These are phyloP conservation scores for Oegoconia quadripuncta DNA, from an alignment of 2,888 invertebrate species.

Conservation along the genomic window DNA sequence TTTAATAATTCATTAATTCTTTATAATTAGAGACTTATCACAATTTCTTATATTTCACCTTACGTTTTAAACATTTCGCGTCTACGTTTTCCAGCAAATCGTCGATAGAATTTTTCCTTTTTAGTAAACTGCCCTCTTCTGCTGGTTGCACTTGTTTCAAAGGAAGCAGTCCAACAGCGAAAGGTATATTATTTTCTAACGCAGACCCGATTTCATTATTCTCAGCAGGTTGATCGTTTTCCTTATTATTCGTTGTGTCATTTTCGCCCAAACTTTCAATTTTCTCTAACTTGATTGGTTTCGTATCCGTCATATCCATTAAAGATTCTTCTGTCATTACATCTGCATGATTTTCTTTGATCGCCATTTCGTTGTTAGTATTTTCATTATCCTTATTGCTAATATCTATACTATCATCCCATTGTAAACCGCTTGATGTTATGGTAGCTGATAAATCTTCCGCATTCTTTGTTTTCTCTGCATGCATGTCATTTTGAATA, in stretches of 20 bases:
- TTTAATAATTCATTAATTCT: not conserved
- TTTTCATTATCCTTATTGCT: slow-evolving; percentile 27
- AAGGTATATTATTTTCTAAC: slow-evolving; percentile 59
- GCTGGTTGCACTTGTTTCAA: slow-evolving; percentile 46
- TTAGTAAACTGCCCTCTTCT: slow-evolving; percentile 44
- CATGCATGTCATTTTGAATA: slow-evolving; percentile 21
- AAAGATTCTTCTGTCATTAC: slow-evolving; percentile 28
- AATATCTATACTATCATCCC: slow-evolving; percentile 38
- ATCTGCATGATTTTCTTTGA: slow-evolving; percentile 25
- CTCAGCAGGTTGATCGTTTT: slow-evolving; percentile 33
- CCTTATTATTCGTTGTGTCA: slow-evolving; percentile 37
- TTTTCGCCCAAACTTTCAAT: slow-evolving; percentile 33
- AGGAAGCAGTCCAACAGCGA: slow-evolving; percentile 66
- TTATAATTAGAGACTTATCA: slow-evolving; percentile 18
- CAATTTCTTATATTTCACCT: slow-evolving; percentile 63
- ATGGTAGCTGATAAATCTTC: slow-evolving; percentile 31
- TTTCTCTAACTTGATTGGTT: slow-evolving; percentile 35
- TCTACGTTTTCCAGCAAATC: slow-evolving; percentile 47
- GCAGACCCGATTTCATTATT: slow-evolving; percentile 30
- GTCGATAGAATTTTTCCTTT: slow-evolving; percentile 47
- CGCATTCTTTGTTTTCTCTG: slow-evolving; percentile 25
- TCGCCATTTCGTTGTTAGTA: slow-evolving; percentile 9
- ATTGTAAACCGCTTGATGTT: slow-evolving; percentile 31
- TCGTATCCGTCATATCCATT: slow-evolving; percentile 44
- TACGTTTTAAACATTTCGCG: slow-evolving; percentile 66